phyloP scores from a whole-genome alignment of 2,888 invertebrate genomes.

The Orchesella flavescens region DNA sequence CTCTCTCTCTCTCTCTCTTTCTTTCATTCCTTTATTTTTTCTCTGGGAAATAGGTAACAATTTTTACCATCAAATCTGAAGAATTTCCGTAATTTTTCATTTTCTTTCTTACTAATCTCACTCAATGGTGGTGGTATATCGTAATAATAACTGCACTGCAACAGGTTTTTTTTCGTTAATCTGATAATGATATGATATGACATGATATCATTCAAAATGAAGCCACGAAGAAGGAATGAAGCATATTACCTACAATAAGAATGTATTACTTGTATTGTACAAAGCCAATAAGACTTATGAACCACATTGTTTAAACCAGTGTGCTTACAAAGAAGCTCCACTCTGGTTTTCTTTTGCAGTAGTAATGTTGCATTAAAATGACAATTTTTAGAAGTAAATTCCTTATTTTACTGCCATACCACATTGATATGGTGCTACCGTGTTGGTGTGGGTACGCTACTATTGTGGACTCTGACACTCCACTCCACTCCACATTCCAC shows the following conservation, averaged over 20 bases:
- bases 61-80: slow-evolving; percentile 57
- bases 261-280: too few relatives aligned
- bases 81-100: slow-evolving; percentile 59
- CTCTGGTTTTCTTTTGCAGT: too few relatives aligned
- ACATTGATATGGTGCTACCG: slow-evolving; percentile 7
- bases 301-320: too few relatives aligned
- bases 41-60: slow-evolving; percentile 60
- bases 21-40: slow-evolving; percentile 11
- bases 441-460: too few relatives aligned
- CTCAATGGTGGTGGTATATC: not conserved
- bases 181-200: slow-evolving; percentile 39
- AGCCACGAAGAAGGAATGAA: slow-evolving; percentile 12
- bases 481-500: not conserved
- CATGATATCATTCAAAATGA: slow-evolving; percentile 37
- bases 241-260: too few relatives aligned
- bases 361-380: not conserved
- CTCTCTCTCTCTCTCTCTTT: slow-evolving; percentile 27
- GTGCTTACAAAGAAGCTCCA: too few relatives aligned
- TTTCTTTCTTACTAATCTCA: slow-evolving; percentile 40
- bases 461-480: too few relatives aligned
- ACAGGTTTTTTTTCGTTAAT: slow-evolving; percentile 52
- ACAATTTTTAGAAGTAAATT: slow-evolving; percentile 14
- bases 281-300: too few relatives aligned
- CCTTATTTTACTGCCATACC: slow-evolving; percentile 1
- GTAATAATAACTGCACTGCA: slow-evolving; percentile 21